Base-by-base conservation (phyloP, 1,140 invertebrate species). In the Tenebrio molitor region DNA sequence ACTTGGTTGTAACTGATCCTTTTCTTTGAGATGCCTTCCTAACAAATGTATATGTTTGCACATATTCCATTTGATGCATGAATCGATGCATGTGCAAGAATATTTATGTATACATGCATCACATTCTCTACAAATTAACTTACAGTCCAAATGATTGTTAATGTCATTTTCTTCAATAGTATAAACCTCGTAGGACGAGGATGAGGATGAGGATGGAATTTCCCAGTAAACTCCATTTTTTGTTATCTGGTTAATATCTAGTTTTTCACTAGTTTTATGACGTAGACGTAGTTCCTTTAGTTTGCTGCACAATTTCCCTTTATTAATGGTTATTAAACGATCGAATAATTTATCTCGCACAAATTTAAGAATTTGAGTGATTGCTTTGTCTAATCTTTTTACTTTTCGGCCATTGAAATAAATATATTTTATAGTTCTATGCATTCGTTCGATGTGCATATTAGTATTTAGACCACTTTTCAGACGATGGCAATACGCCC, bases 381-480 rank as follows among this genome's bases (percentile, higher is more conserved):
- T n/a, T 7, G 15, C 14, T 34, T 64, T 64, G 15, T 64, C 21
- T 4, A 64, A 15, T 29, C 29, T 3, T 33, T 64, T 6, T 5
- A 10, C 15, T 5, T 2, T 8, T 33, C 3, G 39, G 3, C 62
- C 62, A 16, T 34, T 2, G 3, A 29, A 64, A 34, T 64, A 64
- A 3, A 64, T 4, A 34, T 64, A 34, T 21, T 64, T 64, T 4
- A 64, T 64, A 4, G 62, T 29, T 25, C 23, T 2, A 34, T 64
- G 62, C 29, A 64, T 29, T 4, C 62, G 62, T 21, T 68, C 39
- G 2, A 68, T 44, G 39, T 68, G 66, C 66, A 68, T 68, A 14
- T 68, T 68, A 8, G 66, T 68, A 36, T 68, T 68, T 21, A 68
- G n/a, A 8, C 66, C 66, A 50, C 16, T 46, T 3, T 68, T 5